Evolutionary conservation across 30 jellyfish, hydroid and myxozoan genomes (phyloP), one percentile per base, ranked within the genome.

Genomic region (Chrysaora quinquecirrha): DNA sequence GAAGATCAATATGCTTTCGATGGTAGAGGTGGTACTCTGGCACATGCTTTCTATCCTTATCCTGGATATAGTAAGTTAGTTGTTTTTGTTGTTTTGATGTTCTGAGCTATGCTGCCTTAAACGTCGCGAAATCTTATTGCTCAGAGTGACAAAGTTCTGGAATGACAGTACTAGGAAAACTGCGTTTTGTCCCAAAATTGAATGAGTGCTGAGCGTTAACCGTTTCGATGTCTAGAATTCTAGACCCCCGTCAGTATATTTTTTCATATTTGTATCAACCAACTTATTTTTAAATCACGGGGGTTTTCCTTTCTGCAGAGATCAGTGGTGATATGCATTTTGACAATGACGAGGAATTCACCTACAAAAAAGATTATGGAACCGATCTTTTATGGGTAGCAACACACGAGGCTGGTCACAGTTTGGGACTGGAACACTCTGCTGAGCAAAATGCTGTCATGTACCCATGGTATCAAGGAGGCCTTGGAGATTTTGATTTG

Each of bases 1-100:
- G 76, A 54, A 3, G 90, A 80, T 23, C 46, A 20, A 1, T 67
- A 68, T 46, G 64, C 95, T 18, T 91, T 91, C 67, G 98, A 91
- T 91, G 98, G 98, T 10, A 67, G 67, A 3, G 90, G 94, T 9
- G 98, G 98, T 1, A 86, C 98, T 29, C 84, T 91, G 71, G 98
- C 98, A 6, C 98, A 86, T 74, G 98, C 98, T 0, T 91, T 91
- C 52, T 91, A 73, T 58, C 98, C 98, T 0, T 85, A 46, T 58
- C 82, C 78, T 14, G 80, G 85, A 60, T 48, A 49, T 30, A 88
- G 95, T 84, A 27, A 47, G 73, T 74, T 16, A 52, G 4, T 52
- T 20, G 68, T 52, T 52, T 52, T 19, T 52, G 27, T 52, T 52
- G 68, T 52, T 52, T 12, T 52, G 68, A 4, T 19, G 16, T 16